Conservation (phyloP, 2,797 vertebrate species). For the Macropus fuliginosus region DNA sequence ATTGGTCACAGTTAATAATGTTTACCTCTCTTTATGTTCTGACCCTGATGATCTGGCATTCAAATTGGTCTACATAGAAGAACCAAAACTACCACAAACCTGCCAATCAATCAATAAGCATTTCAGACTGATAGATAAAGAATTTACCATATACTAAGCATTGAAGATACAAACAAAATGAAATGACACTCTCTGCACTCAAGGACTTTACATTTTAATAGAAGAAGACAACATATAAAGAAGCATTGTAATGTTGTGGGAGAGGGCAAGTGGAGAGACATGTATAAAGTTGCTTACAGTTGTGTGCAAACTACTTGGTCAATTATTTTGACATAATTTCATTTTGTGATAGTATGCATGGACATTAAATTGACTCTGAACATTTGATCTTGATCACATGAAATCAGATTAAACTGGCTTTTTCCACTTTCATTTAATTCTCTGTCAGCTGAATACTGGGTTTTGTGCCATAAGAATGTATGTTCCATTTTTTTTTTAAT, state of each 20-base stretch:
- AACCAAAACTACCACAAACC: background rate
- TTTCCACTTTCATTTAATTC: background rate
- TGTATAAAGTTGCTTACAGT: background rate
- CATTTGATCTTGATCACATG: background rate
- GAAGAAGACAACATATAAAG: background rate
- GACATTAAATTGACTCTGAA: background rate
- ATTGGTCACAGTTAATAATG: slow-evolving; percentile 12
- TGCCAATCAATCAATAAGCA: background rate
- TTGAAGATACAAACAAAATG: background rate
- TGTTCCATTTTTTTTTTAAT: background rate
- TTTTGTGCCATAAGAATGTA: background rate
- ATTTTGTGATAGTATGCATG: background rate
- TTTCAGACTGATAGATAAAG: background rate
- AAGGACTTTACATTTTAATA: background rate
- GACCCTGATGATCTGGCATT: background rate
- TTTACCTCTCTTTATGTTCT: slow-evolving; percentile 31
- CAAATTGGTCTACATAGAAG: background rate
- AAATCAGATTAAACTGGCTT: background rate
- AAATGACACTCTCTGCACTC: background rate
- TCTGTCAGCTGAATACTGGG: background rate
- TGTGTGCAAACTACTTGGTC: background rate
- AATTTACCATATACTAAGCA: background rate
- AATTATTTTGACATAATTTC: background rate
- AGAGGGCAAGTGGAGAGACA: background rate
- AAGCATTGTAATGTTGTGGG: background rate